Evolutionary conservation across 2,797 vertebrate genomes (phyloP), one percentile per base, ranked within the genome.

Genomic region (Etheostoma nigrum): DNA sequence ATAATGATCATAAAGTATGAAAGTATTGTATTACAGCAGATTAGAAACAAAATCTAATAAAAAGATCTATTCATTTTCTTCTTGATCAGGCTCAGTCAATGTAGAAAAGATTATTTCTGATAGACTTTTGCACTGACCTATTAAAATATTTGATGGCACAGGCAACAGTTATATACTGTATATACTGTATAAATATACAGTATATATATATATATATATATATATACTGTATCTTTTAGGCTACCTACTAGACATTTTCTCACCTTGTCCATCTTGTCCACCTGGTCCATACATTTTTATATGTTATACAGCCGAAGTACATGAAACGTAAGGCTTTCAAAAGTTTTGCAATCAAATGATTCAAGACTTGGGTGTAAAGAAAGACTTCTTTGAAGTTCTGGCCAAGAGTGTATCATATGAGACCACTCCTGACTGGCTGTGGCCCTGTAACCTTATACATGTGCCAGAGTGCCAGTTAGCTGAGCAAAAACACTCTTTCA

Each of bases 381-480:
- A 61, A 79, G 52, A 66, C 69, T 18, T 76, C 74, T 91, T 90
- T 88, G 76, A 84, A 83, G 79, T 61, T 54, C n/a, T 11, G 55
- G 77, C 87, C 87, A 84, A 65, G 82, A 33, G 62, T 74, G 72
- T 61, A 88, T 90, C 88, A 87, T 77, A 79, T 87, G 78, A 90
- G 74, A 61, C 55, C 57, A 36, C 73, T 79, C 67, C 84, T 81
- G 82, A 75, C 80, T 70, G 80, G 59, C 73, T 75, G 53, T 59
- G 88, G 86, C 67, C 87, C 48, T 59, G 82, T 82, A 88, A 88
- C 83, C 82, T 71, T 83, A 82, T 71, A 65, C 68, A 57, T 76
- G 64, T 70, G 77, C 79, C 86, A 81, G 71, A 72, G 68, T 76
- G 84, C 90, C 87, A 84, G 82, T 78, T 64, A 79, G 72, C 69